Base-by-base conservation (phyloP, 2,888 invertebrate genomes). In the Drosophila longiperda region DNA sequence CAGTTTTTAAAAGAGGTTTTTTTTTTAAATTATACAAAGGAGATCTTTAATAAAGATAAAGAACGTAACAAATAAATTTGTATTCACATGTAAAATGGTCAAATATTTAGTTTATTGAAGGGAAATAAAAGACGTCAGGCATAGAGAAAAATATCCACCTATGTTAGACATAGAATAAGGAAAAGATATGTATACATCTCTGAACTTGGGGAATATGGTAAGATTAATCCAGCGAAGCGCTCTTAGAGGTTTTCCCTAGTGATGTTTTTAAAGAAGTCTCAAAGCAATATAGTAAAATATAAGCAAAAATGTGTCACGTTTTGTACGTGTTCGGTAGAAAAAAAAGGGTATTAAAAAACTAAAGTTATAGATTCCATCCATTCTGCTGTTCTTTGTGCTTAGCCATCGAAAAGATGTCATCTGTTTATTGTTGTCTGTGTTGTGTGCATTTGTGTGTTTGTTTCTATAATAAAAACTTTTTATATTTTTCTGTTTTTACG, bases 391-490 rank as follows among this genome's bases (percentile, higher is more conserved):
- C 42, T 12, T 12, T 20, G 42, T 42, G 42, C 15, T 34, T 23
- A 23, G 9, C 9, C 34, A 53, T 12, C 17, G 26, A 34, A 20
- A 55, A 64, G 42, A 40, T 61, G 50, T 57, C 45, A 45, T 45
- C 15, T 45, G 45, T 15, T 45, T 45, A 7, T 45, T 45, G 26
- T 26, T 49, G 23, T 26, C 48, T 49, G 48, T 40, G n/a, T 17
- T 52, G 33, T 42, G 15, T 52, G 50, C 32, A 45, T 57, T 8
- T 71, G 1, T 50, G 3, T 33, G 23, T 36, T 54, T 34, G 33
- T 45, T 57, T 26, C 48, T 42, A 48, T 48, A 57, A 48, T 63
- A 36, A 68, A 74, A 74, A 74, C 11, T 74, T 68, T 63, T 61
- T 32, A 32, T 26, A 23, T 45, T 34, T 29, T 61, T 55, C 23